phyloP scores from a whole-genome alignment of 37 sponge, comb jelly and placozoan genomes.

The Beroe ovata region DNA sequence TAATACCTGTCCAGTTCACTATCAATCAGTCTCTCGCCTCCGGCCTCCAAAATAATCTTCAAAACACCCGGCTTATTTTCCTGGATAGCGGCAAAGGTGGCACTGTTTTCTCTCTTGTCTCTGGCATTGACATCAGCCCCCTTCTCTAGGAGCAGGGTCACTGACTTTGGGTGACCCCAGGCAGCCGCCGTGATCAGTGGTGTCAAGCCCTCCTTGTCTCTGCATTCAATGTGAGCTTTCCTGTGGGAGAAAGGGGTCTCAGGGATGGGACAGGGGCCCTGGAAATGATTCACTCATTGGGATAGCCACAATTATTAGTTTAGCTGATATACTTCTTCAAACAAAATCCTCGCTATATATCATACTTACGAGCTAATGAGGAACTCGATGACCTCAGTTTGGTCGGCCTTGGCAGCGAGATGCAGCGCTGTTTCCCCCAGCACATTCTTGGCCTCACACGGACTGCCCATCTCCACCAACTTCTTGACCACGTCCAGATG shows the following conservation, averaged over 20 bases:
- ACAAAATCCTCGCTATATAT: too few species aligned
- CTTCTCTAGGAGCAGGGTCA: slow-evolving; percentile 63
- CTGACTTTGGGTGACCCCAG: slow-evolving; percentile 66
- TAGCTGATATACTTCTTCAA: too few species aligned
- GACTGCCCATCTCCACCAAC: slow-evolving; percentile 55
- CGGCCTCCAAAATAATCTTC: slow-evolving; percentile 64
- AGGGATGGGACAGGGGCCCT: too few species aligned
- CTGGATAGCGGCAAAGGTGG: slow-evolving; percentile 65
- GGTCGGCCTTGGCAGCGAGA: slow-evolving; percentile 1
- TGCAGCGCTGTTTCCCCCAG: slow-evolving; percentile 44
- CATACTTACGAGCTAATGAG: slow-evolving; percentile 9
- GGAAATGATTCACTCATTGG: too few species aligned
- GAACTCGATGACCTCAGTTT: slow-evolving; percentile 36
- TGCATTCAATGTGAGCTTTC: slow-evolving; percentile 62
- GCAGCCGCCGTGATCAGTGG: slow-evolving; percentile 71
- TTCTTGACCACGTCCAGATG: slow-evolving; percentile 40
- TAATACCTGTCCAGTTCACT: slow-evolving; percentile 68
- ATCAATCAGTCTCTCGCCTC: slow-evolving; percentile 57
- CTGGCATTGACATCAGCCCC: slow-evolving; percentile 55
- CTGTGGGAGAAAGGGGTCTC: slow-evolving; percentile 47
- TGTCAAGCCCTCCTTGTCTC: slow-evolving; percentile 69
- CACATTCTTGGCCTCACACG: slow-evolving; percentile 19
- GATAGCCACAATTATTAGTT: too few species aligned
- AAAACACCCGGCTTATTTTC: slow-evolving; percentile 69
- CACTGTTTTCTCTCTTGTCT: slow-evolving; percentile 69